Evolutionary conservation across 1,140 invertebrate species (phyloP).

Genomic region (Listronotus bonariensis): DNA sequence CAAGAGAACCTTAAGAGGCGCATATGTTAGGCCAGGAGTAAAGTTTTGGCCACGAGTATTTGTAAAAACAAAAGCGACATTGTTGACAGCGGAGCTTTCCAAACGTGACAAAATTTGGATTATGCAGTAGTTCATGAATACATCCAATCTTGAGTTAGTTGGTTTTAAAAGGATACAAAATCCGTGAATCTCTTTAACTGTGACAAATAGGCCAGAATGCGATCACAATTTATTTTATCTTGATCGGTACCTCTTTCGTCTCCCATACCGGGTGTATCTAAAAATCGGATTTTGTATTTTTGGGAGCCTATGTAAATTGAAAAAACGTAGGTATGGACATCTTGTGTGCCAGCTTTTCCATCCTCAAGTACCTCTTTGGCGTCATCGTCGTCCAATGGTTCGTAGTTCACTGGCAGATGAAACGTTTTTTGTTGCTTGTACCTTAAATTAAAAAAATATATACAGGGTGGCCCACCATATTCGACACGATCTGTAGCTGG

Average conservation of each 20-base stretch:
- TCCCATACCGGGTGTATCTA: constrained; percentile 46
- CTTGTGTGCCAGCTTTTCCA: constrained; percentile 45
- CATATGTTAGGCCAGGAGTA: too few species aligned
- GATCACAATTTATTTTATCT: constrained; percentile 44
- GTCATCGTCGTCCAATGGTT: background rate
- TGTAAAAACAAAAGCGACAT: too few species aligned
- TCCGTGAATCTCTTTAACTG: constrained; percentile 26
- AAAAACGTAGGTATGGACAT: constrained; percentile 42
- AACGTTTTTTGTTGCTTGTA: background rate
- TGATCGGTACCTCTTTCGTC: constrained; percentile 43
- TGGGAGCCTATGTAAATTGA: constrained; percentile 30
- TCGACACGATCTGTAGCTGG: too few species aligned
- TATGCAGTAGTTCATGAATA: too few species aligned
- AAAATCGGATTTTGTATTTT: constrained; percentile 38
- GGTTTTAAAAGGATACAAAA: too few species aligned
- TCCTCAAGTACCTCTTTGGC: background rate
- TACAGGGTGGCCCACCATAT: too few species aligned
- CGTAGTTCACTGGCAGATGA: background rate
- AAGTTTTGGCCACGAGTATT: too few species aligned
- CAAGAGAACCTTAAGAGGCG: too few species aligned
- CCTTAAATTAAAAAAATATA: too few species aligned
- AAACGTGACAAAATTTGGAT: too few species aligned
- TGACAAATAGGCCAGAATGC: constrained; percentile 41
- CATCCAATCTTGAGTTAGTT: too few species aligned
- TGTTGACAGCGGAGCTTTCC: too few species aligned